phyloP scores from a whole-genome alignment of 2,113 vertebrate genomes.

The Myrmecophaga tridactyla region DNA sequence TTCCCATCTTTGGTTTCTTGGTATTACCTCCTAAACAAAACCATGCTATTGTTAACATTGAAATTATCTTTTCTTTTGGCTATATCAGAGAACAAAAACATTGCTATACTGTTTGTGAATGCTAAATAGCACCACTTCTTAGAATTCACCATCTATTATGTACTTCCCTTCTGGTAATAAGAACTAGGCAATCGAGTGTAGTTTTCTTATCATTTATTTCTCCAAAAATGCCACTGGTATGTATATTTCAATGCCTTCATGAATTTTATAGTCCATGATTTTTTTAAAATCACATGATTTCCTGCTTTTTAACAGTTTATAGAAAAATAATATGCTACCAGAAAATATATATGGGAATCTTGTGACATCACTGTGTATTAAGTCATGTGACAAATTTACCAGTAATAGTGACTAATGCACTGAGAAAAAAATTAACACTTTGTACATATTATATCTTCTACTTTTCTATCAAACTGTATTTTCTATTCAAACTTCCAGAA shows the following conservation, averaged over 20 bases:
- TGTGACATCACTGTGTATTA: background rate
- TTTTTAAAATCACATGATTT: background rate
- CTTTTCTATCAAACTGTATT: background rate
- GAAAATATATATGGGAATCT: background rate
- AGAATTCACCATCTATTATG: background rate
- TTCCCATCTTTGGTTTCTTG: background rate
- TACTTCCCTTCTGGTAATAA: background rate
- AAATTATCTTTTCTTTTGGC: background rate
- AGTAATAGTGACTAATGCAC: background rate
- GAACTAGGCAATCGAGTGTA: background rate
- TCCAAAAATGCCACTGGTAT: background rate
- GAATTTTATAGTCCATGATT: background rate
- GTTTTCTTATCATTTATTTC: background rate
- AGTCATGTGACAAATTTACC: background rate
- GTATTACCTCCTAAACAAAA: background rate
- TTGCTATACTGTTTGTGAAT: background rate
- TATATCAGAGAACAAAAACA: background rate
- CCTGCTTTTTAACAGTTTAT: background rate
- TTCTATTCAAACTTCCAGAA: background rate
- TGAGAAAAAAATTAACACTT: background rate
- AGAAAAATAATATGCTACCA: background rate
- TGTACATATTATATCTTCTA: background rate
- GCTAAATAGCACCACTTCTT: background rate
- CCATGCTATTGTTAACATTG: background rate
- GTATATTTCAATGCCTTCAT: background rate